Evolutionary conservation across 2,113 vertebrate genomes (phyloP).

Genomic region (Aleadryas rufinucha): DNA sequence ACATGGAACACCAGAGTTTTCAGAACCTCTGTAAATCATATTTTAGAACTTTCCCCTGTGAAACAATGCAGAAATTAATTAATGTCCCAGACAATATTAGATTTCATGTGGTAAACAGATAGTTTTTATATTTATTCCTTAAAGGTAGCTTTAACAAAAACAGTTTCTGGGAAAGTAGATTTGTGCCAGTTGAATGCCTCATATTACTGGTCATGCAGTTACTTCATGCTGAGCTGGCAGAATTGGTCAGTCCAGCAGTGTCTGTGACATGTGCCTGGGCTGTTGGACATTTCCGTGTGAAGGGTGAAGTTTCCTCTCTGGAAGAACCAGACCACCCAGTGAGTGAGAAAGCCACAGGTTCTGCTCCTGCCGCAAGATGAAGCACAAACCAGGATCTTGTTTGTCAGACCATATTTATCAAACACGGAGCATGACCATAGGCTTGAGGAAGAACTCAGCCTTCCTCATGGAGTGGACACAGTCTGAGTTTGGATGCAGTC

Average conservation of each 20-base stretch:
- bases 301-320: neutral
- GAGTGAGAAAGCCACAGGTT: neutral
- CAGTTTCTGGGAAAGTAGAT: neutral
- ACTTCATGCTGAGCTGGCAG: neutral
- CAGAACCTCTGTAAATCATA: neutral
- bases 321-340: neutral
- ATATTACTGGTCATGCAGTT: neutral
- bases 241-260: neutral
- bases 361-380: neutral
- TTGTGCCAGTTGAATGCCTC: neutral
- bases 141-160: neutral
- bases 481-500: neutral
- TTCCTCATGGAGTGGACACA: neutral
- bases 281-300: neutral
- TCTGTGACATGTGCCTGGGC: neutral
- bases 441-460: neutral
- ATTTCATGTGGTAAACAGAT: neutral
- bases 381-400: neutral
- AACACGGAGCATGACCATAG: accelerated
- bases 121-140: neutral
- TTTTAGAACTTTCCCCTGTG: neutral
- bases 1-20: neutral
- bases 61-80: neutral
- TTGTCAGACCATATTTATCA: neutral
- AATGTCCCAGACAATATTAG: neutral